Evolutionary conservation across 2,113 vertebrate species (phyloP), one percentile per base, ranked within the genome.

Genomic region (Orycteropus afer): DNA sequence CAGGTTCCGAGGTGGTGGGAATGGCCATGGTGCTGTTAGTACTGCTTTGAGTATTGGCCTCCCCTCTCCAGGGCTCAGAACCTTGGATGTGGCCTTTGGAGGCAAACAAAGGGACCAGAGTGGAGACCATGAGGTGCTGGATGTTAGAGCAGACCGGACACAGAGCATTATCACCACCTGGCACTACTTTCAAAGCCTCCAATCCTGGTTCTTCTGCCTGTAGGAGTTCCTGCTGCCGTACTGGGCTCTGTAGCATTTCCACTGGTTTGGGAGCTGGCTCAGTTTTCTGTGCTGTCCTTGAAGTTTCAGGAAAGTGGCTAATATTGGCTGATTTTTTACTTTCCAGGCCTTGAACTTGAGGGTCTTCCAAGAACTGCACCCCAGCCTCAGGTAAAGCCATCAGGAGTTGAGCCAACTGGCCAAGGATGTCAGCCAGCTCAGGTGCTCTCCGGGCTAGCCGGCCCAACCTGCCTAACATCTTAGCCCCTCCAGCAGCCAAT

Each of bases 341-440:
- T 4, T 34, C 91, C 82, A 96, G 79, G n/a, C 94, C 90, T 96
- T 97, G 97, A 74, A 95, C 83, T 23, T 94, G 29, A 81, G 97
- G 94, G 1, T 96, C 94, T 94, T 97, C 97, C 59, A 97, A 92
- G 92, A 96, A 93, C 51, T 97, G 96, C 57, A 95, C 57, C 29
- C 93, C 42, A 27, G 91, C 63, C 42, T 95, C 93, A 8, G 93
- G 92, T 9, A 93, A 3, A 51, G 86, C 53, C 45, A 40, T 74
- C 53, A 96, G 27, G 22, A 95, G 71, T 11, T 95, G 97, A 83
- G 61, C 32, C 80, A 96, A 17, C n/a, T 97, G 97, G 37, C 84
- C 80, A 51, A 97, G 86, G 81, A 96, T 91, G 51, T 97, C 93
- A 0, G 76, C 61, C 40, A 90, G 76, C 20, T 93, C 93, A 29